Conservation (phyloP, 2,888 invertebrate species). For the Diarsia brunnea region DNA sequence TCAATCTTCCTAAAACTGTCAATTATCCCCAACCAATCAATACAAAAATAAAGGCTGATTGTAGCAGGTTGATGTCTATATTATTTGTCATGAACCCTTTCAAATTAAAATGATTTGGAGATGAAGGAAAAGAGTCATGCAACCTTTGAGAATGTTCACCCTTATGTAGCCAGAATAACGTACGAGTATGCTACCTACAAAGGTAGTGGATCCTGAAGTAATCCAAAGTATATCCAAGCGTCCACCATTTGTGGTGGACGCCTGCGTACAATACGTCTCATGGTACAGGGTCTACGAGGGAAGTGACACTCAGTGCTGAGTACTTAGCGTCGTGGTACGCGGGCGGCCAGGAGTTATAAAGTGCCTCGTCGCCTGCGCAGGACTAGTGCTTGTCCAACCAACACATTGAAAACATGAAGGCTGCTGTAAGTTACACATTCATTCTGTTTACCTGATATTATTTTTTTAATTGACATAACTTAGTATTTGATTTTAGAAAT, state of each 20-base stretch:
- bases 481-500: background rate
- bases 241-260: too few species aligned
- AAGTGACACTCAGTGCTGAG: background rate
- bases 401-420: constrained; percentile 73
- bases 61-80: too few species aligned
- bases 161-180: background rate
- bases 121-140: background rate
- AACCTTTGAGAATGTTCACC: background rate
- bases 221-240: background rate
- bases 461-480: background rate
- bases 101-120: background rate
- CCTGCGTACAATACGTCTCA: background rate
- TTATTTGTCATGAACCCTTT: background rate
- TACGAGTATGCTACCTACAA: background rate
- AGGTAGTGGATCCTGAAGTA: background rate
- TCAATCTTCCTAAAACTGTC: too few species aligned
- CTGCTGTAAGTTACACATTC: constrained; percentile 71
- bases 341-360: constrained; percentile 69
- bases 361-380: constrained; percentile 62
- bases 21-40: too few species aligned
- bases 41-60: too few species aligned
- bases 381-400: constrained; percentile 69
- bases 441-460: constrained; percentile 1
- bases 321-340: constrained; percentile 43
- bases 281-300: constrained; percentile 40